Evolutionary conservation across 92 coral and sea anemone species (phyloP).

Genomic region (Heliopora coerulea): DNA sequence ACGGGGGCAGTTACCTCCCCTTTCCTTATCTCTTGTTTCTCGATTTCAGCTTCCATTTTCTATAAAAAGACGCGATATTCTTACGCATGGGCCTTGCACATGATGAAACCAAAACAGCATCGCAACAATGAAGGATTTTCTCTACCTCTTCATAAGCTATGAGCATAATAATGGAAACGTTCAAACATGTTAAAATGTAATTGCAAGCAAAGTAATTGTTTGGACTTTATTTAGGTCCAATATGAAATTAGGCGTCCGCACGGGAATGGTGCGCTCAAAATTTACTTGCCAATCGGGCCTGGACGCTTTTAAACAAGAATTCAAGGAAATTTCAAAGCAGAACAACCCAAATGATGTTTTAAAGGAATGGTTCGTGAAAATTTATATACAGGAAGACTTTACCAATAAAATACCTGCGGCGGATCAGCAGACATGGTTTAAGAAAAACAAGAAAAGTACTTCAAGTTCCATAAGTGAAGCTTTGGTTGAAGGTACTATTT

Average conservation of each 20-base stretch:
- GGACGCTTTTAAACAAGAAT: conserved; percentile 71
- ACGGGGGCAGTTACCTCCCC: too few relatives aligned
- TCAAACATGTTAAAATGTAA: too few relatives aligned
- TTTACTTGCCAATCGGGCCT: conserved; percentile 74
- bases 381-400: conserved; percentile 35
- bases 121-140: too few relatives aligned
- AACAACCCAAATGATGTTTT: conserved; percentile 62
- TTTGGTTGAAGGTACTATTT: conserved; percentile 64
- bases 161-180: too few relatives aligned
- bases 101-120: too few relatives aligned
- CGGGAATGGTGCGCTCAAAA: conserved; percentile 84
- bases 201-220: too few relatives aligned
- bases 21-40: too few relatives aligned
- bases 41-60: too few relatives aligned
- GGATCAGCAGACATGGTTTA: conserved; percentile 60
- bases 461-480: conserved; percentile 55
- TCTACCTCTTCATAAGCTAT: too few relatives aligned
- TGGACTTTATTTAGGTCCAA: conserved; percentile 58
- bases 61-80: too few relatives aligned
- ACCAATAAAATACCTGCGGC: conserved; percentile 42
- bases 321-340: conserved; percentile 53
- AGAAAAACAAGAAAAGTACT: conserved; percentile 45
- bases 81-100: too few relatives aligned
- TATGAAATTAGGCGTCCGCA: conserved; percentile 71
- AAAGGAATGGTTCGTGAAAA: conserved; percentile 62